Conservation (phyloP, 2,797 vertebrate species). For the Phylloscopus collybita region DNA sequence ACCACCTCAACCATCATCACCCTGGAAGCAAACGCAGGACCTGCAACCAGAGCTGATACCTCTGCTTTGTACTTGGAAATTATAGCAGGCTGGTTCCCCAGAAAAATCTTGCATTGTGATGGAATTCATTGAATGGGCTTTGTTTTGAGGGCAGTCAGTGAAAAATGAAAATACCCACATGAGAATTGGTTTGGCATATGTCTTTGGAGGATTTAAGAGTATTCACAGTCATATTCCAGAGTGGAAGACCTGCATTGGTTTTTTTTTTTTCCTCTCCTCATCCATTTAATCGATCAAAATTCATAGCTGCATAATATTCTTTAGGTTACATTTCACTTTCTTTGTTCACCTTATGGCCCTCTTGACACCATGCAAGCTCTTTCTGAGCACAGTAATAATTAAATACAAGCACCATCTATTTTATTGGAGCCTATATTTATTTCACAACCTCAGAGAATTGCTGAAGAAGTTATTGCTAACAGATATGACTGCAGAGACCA, state of each 20-base stretch:
- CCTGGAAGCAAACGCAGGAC: background rate
- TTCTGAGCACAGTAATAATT: background rate
- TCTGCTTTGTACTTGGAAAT: background rate
- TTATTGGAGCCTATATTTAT: slow-evolving; percentile 39
- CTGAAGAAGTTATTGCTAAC: slow-evolving; percentile 41
- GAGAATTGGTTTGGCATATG: background rate
- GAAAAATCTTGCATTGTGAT: background rate
- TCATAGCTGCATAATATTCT: background rate
- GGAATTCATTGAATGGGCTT: background rate
- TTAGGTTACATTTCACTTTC: slow-evolving; percentile 12
- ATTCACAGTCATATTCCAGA: background rate
- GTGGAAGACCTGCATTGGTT: background rate
- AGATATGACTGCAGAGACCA: background rate
- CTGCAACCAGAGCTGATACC: background rate
- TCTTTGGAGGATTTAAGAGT: background rate
- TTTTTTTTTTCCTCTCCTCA: background rate
- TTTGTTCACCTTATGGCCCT: background rate
- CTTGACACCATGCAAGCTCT: background rate
- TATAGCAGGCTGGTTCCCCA: background rate
- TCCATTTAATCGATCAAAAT: background rate
- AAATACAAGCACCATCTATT: slow-evolving; percentile 17
- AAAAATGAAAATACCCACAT: background rate
- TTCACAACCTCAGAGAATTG: slow-evolving; percentile 28
- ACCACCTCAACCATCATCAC: background rate
- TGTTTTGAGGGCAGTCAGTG: background rate